Base-by-base conservation (phyloP, 2,113 vertebrate species). In the Aspidoscelis tigris region DNA sequence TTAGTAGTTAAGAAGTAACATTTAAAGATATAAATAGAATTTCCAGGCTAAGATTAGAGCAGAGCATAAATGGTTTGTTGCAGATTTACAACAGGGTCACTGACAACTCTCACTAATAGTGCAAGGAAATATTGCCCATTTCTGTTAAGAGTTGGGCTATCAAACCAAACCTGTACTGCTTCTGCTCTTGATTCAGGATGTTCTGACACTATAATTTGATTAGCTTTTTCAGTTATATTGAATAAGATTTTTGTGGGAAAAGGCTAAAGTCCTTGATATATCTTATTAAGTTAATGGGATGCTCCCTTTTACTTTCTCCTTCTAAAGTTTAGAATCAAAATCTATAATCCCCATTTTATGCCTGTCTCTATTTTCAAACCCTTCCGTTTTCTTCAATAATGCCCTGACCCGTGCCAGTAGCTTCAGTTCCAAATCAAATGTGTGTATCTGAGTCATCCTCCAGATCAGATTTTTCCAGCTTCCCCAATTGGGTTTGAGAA, bases 401-500 rank as follows among this genome's bases (percentile, higher is more conserved):
- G 44, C 12, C 47, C n/a, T 83, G 82, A 55, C 64, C 73, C 76
- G 5, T 76, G 82, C 41, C 73, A 53, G 6, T 41, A 68, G 20
- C 44, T 39, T 76, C 44, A 26, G 73, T 68, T 82, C 41, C 64
- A 83, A 83, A 83, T 83, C 44, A 76, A 76, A 76, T 76, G 47
- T 83, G 65, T 33, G 26, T 68, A 65, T 66, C 44, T 83, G 73
- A 76, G 73, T 83, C 73, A 83, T 68, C 73, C 76, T 68, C 61
- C 81, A 83, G 44, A 83, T 76, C 58, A 33, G 73, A 83, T 83
- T 76, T 83, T 76, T 16, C 64, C 64, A 69, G 43, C 64, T 83
- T 83, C 20, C 47, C 61, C 76, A 83, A 83, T 83, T 53, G 44
- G 44, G 53, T 83, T 83, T 83, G 64, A 83, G 64, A 83, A 83